Percentiles rank a stretch among this genome's conserved stretches.
phyloP scores from a whole-genome alignment of 2,113 vertebrate species.

The Rhea americana region DNA sequence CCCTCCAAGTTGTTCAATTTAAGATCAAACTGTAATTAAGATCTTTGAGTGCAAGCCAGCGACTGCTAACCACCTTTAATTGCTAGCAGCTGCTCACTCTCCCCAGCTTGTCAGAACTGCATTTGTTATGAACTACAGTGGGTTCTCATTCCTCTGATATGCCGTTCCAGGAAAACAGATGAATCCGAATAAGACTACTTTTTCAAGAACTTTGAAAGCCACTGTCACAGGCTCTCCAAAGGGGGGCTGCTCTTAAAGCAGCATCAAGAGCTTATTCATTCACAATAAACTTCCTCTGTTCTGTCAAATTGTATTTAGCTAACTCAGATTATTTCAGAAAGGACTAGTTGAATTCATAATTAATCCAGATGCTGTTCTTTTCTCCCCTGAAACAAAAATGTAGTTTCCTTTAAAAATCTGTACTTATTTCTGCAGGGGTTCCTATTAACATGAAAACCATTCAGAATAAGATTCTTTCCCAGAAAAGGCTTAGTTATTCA shows the following conservation, averaged over 20 bases:
- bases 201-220: not conserved
- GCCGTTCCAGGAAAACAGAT: not conserved
- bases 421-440: not conserved
- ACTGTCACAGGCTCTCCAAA: not conserved
- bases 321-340: not conserved
- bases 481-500: not conserved
- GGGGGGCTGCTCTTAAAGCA: not conserved
- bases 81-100: not conserved
- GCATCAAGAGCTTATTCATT: not conserved
- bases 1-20: not conserved
- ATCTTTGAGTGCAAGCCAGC: not conserved
- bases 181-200: not conserved
- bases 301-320: not conserved
- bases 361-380: not conserved
- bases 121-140: not conserved
- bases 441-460: not conserved
- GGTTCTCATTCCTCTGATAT: not conserved
- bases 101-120: not conserved
- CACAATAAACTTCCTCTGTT: not conserved
- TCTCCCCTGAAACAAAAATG: not conserved
- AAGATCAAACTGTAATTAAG: not conserved
- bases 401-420: not conserved
- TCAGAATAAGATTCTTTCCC: not conserved
- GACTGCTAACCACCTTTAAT: not conserved
- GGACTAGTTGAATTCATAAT: not conserved